Conservation (phyloP, 2,113 vertebrate genomes). For the Pelmatolapia mariae region DNA sequence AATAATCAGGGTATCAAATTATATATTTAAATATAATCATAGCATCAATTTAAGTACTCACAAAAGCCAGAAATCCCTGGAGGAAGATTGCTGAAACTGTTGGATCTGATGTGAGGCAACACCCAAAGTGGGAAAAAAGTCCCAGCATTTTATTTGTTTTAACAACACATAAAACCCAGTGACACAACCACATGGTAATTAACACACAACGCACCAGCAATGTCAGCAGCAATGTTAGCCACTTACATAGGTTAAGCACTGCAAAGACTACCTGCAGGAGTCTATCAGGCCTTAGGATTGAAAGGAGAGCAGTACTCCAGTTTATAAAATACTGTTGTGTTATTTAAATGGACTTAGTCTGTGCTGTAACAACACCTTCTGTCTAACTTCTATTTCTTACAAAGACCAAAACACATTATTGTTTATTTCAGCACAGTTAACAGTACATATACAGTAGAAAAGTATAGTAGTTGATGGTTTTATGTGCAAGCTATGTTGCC, state of each 20-base stretch:
- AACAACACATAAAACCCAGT: neutral
- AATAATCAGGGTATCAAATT: neutral
- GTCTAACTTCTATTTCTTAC: neutral
- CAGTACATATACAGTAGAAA: neutral
- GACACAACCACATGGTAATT: neutral
- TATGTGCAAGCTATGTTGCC: neutral
- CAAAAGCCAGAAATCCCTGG: neutral
- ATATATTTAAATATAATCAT: neutral
- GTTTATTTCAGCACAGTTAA: neutral
- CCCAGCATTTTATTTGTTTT: neutral
- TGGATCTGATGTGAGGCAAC: neutral
- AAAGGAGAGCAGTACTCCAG: neutral
- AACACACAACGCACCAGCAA: rapidly evolving
- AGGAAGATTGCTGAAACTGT: neutral
- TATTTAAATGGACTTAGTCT: neutral
- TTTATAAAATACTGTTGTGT: neutral
- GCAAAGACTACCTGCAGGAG: neutral
- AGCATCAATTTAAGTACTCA: neutral
- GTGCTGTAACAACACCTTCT: neutral
- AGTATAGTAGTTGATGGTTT: neutral
- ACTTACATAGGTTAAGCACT: neutral
- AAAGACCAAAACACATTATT: neutral
- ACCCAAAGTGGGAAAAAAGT: neutral
- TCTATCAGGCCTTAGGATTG: neutral
- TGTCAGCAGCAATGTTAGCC: neutral